Percentiles rank a stretch among this genome's conserved stretches.
phyloP scores from a whole-genome alignment of 92 coral and sea anemone species.

The Palythoa grandis region DNA sequence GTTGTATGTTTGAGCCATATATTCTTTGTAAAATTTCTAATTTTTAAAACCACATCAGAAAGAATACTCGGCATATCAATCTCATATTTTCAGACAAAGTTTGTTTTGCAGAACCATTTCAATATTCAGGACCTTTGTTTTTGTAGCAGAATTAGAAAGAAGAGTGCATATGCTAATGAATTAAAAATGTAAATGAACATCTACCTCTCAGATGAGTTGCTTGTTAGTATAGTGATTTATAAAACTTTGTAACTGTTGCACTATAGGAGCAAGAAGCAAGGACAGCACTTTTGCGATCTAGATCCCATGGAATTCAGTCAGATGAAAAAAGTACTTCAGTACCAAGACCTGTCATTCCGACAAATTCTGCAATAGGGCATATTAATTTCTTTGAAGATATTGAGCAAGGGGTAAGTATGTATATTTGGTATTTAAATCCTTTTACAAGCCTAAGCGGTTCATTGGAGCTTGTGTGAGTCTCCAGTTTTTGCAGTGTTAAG shows the following conservation, averaged over 20 bases:
- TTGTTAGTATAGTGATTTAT: not conserved
- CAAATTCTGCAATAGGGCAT: conserved; percentile 63
- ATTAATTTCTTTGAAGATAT: conserved; percentile 86
- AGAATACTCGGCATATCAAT: too few relatives aligned
- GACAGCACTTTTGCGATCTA: conserved; percentile 77
- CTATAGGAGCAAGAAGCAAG: conserved; percentile 96
- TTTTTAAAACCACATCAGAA: too few relatives aligned
- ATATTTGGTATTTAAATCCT: not conserved
- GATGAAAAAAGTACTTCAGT: conserved; percentile 28
- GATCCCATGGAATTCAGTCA: conserved; percentile 44
- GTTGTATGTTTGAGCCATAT: not conserved
- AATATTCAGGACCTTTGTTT: too few relatives aligned
- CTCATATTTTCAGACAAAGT: too few relatives aligned
- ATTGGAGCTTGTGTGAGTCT: too few relatives aligned
- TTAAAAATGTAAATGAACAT: too few relatives aligned
- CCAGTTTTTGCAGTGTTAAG: too few relatives aligned
- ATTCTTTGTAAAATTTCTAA: too few relatives aligned
- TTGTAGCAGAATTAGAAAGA: too few relatives aligned
- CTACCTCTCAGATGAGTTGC: not conserved
- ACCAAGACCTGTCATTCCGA: conserved; percentile 53
- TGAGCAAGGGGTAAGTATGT: conserved; percentile 74
- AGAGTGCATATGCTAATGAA: too few relatives aligned
- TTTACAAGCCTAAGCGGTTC: too few relatives aligned
- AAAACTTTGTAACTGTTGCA: not conserved
- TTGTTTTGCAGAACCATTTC: too few relatives aligned